These are phyloP conservation scores for Hipposideros armiger DNA, from an alignment of 2,113 vertebrate genomes.

Conservation along the genomic window DNA sequence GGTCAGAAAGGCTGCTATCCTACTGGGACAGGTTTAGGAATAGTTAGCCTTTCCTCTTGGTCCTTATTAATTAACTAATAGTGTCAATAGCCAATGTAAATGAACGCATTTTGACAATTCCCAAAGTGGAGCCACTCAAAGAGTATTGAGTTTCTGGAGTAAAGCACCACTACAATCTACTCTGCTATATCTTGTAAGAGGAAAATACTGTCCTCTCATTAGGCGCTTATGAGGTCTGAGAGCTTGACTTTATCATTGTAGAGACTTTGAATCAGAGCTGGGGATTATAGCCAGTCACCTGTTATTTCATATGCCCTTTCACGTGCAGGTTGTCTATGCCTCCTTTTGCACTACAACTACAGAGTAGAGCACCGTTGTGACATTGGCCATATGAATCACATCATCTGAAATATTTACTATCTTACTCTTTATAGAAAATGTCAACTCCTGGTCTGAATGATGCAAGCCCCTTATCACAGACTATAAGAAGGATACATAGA, in stretches of 20 bases:
- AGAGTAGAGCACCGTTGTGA: neutral
- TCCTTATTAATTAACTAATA: neutral
- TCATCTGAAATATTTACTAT: neutral
- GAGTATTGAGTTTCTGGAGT: neutral
- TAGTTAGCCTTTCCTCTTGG: neutral
- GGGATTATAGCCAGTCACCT: neutral
- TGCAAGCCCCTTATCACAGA: neutral
- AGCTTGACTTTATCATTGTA: neutral
- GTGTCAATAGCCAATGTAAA: neutral
- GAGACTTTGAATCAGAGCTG: neutral
- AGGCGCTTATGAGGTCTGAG: neutral
- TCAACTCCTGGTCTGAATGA: neutral
- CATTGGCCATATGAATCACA: neutral
- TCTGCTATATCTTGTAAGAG: neutral
- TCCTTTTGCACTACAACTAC: neutral
- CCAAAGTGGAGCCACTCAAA: neutral
- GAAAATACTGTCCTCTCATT: neutral
- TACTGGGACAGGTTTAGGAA: neutral
- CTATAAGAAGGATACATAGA: neutral
- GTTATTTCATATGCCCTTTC: neutral
- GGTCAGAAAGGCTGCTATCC: neutral
- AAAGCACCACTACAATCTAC: neutral
- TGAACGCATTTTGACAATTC: neutral
- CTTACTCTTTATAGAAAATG: neutral
- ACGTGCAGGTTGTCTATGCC: neutral